Evolutionary conservation across 2,113 vertebrate genomes (phyloP), one percentile per base, ranked within the genome.

Genomic region (Propithecus coquereli): DNA sequence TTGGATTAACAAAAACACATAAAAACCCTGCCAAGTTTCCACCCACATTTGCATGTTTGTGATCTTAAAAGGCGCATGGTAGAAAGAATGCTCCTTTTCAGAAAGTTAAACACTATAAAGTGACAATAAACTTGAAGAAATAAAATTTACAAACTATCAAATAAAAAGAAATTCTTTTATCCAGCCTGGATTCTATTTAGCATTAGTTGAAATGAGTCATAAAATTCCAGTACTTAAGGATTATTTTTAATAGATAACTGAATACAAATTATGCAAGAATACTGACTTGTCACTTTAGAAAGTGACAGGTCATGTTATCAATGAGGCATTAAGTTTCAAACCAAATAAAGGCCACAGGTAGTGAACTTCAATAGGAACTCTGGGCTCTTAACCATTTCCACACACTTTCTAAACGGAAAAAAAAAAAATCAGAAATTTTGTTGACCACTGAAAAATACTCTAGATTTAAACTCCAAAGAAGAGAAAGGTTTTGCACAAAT

Each of bases 361-460:
- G 0, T 82, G 43, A 89, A n/a, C 3, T 47, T 82, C 18, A 47
- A 10, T 43, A 18, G 0, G 0, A 6, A 20, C 10, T 25, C 59
- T 89, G 32, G 14, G 20, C 20, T 65, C 22, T 30, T 40, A n/a
- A 37, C 13, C 6, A 70, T 16, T 63, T 43, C 10, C 34, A 50
- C 25, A 65, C 2, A 80, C 12, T 79, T 47, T 61, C 5, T 50
- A 77, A 66, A 79, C 82, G 8, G 32, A 61, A 82, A 59, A 61
- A 37, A 47, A 25, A 20, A 50, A n/a, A 71, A 20, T 34, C n/a
- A 71, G 25, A 74, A 71, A 82, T 2, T 66, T 25, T 85, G 16
- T 68, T 66, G 74, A 27, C 9, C 8, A 54, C 2, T 87, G n/a
- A 82, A 81, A 47, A 43, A 8, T 66, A 66, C 18, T 13, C 9